phyloP scores from a whole-genome alignment of 2,888 invertebrate species.

The Parnassius orleans region DNA sequence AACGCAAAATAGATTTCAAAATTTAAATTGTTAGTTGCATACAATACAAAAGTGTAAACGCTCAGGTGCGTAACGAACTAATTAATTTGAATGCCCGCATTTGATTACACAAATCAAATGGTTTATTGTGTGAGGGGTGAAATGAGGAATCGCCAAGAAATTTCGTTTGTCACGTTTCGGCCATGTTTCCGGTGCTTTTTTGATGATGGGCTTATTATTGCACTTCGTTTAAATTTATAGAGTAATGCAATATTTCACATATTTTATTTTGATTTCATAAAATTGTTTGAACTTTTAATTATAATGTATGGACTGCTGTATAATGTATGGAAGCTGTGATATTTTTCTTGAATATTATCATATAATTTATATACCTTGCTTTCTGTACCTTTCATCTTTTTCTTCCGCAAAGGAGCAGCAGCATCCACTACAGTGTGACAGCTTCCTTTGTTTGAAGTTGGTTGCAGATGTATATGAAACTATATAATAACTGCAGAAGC shows the following conservation, averaged over 20 bases:
- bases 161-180: conserved; percentile 75
- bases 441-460: too few relatives aligned
- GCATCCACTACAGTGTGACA: too few relatives aligned
- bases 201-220: conserved; percentile 65
- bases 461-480: too few relatives aligned
- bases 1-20: conserved; percentile 2
- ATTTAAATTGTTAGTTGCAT: conserved; percentile 31
- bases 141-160: conserved; percentile 80
- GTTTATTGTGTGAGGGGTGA: conserved; percentile 68
- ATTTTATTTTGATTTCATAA: too few relatives aligned
- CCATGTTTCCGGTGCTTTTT: conserved; percentile 70
- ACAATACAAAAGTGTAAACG: conserved; percentile 60
- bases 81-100: conserved; percentile 79
- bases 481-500: too few relatives aligned
- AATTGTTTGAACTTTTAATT: too few relatives aligned
- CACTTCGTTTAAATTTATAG: conserved; percentile 34
- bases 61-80: conserved; percentile 80
- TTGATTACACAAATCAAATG: conserved; percentile 81
- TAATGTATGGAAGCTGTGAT: too few relatives aligned
- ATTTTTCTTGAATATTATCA: too few relatives aligned
- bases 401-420: too few relatives aligned
- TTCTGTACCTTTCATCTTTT: too few relatives aligned
- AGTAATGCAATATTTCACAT: conserved; percentile 20
- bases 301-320: too few relatives aligned
- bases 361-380: too few relatives aligned